Evolutionary conservation across 2,888 invertebrate genomes (phyloP).

Genomic region (Agelastica alni): DNA sequence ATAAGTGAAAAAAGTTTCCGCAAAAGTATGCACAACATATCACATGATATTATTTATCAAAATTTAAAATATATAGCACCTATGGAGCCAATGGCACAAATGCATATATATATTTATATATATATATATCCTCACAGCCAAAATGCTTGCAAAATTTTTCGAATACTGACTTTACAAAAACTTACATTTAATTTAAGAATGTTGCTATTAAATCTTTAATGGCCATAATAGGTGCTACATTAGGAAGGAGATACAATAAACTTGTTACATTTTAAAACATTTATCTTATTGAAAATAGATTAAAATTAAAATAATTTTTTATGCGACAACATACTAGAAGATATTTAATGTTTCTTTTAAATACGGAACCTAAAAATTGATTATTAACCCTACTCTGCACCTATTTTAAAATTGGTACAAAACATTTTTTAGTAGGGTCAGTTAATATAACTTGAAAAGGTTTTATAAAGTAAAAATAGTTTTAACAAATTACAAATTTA

Average conservation of each 20-base stretch:
- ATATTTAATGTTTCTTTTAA: too few relatives aligned
- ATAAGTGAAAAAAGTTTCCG: constrained; percentile 25
- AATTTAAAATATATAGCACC: constrained; percentile 48
- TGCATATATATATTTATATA: too few relatives aligned
- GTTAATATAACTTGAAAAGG: too few relatives aligned
- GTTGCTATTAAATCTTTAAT: constrained; percentile 44
- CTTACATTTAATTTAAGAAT: constrained; percentile 46
- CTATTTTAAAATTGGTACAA: too few relatives aligned
- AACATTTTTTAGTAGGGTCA: too few relatives aligned
- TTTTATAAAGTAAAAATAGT: too few relatives aligned
- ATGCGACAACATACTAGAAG: too few relatives aligned
- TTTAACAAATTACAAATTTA: too few relatives aligned
- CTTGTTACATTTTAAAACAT: constrained; percentile 17
- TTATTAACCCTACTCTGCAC: too few relatives aligned
- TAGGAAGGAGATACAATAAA: constrained; percentile 37
- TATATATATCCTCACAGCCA: constrained; percentile 57
- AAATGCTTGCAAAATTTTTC: constrained; percentile 50
- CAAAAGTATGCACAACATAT: constrained; percentile 48
- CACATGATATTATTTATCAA: constrained; percentile 47
- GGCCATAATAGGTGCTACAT: constrained; percentile 52
- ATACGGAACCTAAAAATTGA: too few relatives aligned
- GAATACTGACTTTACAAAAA: constrained; percentile 54
- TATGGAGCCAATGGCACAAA: constrained; percentile 57
- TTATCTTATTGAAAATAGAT: too few relatives aligned
- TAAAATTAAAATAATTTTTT: too few relatives aligned